Evolutionary conservation across 2,797 vertebrate species (phyloP).

Genomic region (Labroides dimidiatus): DNA sequence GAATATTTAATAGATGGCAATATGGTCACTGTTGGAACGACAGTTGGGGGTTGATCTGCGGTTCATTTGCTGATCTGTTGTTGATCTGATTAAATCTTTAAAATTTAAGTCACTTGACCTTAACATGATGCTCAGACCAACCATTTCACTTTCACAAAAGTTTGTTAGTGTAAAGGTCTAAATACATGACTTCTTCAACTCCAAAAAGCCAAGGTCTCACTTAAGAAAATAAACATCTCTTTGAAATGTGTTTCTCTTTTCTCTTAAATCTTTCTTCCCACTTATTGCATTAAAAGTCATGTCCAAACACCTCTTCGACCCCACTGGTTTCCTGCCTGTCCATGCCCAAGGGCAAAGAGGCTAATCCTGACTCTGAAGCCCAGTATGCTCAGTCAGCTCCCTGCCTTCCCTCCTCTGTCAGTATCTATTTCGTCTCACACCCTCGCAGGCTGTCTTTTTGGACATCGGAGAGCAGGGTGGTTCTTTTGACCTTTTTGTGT

Average conservation of each 20-base stretch:
- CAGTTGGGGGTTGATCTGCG: not conserved
- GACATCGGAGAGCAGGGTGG: constrained; percentile 56
- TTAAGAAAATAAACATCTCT: constrained; percentile 27
- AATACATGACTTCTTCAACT: constrained; percentile 25
- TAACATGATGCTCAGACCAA: constrained; percentile 14
- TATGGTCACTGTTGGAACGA: not conserved
- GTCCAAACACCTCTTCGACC: constrained; percentile 52
- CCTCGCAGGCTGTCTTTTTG: constrained; percentile 56
- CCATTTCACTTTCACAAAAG: constrained; percentile 27
- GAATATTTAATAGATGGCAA: too few species aligned
- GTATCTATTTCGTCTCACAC: constrained; percentile 59
- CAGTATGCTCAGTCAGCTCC: constrained; percentile 64
- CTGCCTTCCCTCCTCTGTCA: constrained; percentile 63
- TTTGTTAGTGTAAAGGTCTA: not conserved
- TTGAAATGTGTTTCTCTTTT: constrained; percentile 16
- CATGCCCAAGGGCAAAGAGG: constrained; percentile 68
- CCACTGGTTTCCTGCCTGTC: constrained; percentile 35
- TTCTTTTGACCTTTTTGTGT: constrained; percentile 64
- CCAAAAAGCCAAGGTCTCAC: constrained; percentile 24
- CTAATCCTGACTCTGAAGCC: constrained; percentile 76
- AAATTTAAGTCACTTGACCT: constrained; percentile 8
- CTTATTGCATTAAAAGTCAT: constrained; percentile 47
- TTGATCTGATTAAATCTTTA: constrained; percentile 10
- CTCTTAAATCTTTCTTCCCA: constrained; percentile 14
- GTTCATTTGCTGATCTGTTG: not conserved